Evolutionary conservation across 2,888 invertebrate species (phyloP).

Genomic region (Microdon myrmicae): DNA sequence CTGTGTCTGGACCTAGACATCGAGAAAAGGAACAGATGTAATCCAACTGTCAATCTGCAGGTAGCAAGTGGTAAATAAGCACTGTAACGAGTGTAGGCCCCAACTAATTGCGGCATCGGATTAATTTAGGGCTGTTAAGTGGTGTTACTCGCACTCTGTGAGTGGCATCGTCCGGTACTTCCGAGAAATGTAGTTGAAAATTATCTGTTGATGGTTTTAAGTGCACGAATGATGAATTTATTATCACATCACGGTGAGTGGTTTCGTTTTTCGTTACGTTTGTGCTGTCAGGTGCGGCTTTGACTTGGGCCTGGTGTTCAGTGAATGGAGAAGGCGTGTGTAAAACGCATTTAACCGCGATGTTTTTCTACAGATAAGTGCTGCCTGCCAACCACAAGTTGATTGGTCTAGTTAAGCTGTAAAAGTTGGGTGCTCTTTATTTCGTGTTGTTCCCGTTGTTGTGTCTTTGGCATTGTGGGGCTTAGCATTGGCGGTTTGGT

Average conservation of each 20-base stretch:
- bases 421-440: too few species aligned
- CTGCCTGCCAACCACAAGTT: slow-evolving; percentile 42
- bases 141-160: slow-evolving; percentile 43
- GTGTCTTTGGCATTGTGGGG: slow-evolving; percentile 5
- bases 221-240: slow-evolving; percentile 51
- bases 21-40: slow-evolving; percentile 46
- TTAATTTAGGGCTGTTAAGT: slow-evolving; percentile 48
- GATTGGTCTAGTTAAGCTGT: slow-evolving; percentile 50
- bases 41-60: slow-evolving; percentile 24
- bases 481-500: too few species aligned
- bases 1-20: slow-evolving; percentile 27
- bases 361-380: slow-evolving; percentile 46
- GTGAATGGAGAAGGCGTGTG: slow-evolving; percentile 27
- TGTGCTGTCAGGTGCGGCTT: slow-evolving; percentile 37
- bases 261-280: slow-evolving; percentile 1
- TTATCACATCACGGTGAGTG: slow-evolving; percentile 40
- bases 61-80: slow-evolving; percentile 26
- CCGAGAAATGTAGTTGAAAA: slow-evolving; percentile 51
- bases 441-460: too few species aligned
- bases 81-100: slow-evolving; percentile 27
- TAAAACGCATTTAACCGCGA: slow-evolving; percentile 38
- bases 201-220: slow-evolving; percentile 52
- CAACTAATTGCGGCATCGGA: slow-evolving; percentile 30
- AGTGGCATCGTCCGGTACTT: slow-evolving; percentile 34
- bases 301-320: slow-evolving; percentile 32